Evolutionary conservation across 2,888 invertebrate genomes (phyloP), one percentile per base, ranked within the genome.

Genomic region (Cephus rjabovi): DNA sequence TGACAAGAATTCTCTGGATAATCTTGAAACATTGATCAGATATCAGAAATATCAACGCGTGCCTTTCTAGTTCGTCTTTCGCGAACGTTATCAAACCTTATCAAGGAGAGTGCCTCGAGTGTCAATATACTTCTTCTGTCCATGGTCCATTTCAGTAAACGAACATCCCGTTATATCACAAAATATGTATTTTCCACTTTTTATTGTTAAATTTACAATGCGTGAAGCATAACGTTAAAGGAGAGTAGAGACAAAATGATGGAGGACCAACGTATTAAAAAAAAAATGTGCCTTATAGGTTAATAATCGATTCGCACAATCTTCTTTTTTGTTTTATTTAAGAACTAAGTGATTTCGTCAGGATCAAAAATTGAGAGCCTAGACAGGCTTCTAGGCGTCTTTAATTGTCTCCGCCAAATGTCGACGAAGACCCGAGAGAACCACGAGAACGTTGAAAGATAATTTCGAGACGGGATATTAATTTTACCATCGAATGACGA

Each of bases 291-390:
- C 40, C 30, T 15, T 75, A 75, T 75, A 69, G 74, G 75, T 34
- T 76, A 37, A 68, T 81, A 56, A 40, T 30, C 70, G 75, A 69
- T 75, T 79, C 78, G 81, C 76, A 82, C 40, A 81, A 84, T 85
- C 85, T 84, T 85, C 84, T 84, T 23, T 9, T 56, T 40, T 23
- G 6, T 40, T 40, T 15, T 23, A 56, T 23, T 23, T 56, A 37
- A 37, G 15, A 56, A 56, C 23, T 6, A 56, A 56, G 56, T 56
- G 23, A 56, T 9, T 56, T 56, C 56, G 56, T 56, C 56, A 56
- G 56, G 56, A 56, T 56, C 56, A 56, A 56, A 88, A 88, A 88
- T 88, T 88, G 83, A 88, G 87, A 86, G 85, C 86, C 87, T 88
- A 88, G 82, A 88, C 85, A 79, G 81, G 85, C 77, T 78, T 82